Evolutionary conservation across 2,888 invertebrate species (phyloP).

Genomic region (Chrysomela aeneicollis): DNA sequence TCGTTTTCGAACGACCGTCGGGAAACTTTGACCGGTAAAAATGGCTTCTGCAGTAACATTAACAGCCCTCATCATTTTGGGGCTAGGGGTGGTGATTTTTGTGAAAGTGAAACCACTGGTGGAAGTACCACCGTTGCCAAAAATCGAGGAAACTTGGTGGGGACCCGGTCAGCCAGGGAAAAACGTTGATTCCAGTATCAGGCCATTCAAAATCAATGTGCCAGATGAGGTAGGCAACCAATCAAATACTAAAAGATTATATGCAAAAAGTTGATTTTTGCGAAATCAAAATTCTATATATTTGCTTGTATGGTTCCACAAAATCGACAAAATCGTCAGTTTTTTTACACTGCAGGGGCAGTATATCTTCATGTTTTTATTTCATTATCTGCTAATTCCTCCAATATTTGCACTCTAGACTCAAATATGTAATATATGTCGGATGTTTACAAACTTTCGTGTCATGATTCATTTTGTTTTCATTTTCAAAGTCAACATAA

Average conservation of each 20-base stretch:
- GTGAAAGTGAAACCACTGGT: conserved; percentile 17
- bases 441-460: too few species aligned
- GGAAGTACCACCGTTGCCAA: conserved; percentile 43
- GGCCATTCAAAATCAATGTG: conserved; percentile 68
- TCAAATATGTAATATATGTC: too few species aligned
- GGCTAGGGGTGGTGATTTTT: background rate
- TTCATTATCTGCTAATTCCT: too few species aligned
- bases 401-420: too few species aligned
- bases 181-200: conserved; percentile 62
- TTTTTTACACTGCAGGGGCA: too few species aligned
- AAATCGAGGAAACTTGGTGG: conserved; percentile 66
- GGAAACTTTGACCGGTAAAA: background rate
- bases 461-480: too few species aligned
- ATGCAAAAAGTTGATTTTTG: background rate
- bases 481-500: too few species aligned
- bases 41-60: background rate
- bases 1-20: too few species aligned
- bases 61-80: background rate
- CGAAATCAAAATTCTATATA: background rate
- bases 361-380: too few species aligned
- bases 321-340: too few species aligned
- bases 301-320: too few species aligned
- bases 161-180: conserved; percentile 64
- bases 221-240: conserved; percentile 65
- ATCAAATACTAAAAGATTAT: too few species aligned